A percentile compares a stretch with the other conserved stretches of the same genome.
These are phyloP conservation scores for Watsonalla binaria DNA, from an alignment of 2,888 invertebrate genomes.

Conservation along the genomic window DNA sequence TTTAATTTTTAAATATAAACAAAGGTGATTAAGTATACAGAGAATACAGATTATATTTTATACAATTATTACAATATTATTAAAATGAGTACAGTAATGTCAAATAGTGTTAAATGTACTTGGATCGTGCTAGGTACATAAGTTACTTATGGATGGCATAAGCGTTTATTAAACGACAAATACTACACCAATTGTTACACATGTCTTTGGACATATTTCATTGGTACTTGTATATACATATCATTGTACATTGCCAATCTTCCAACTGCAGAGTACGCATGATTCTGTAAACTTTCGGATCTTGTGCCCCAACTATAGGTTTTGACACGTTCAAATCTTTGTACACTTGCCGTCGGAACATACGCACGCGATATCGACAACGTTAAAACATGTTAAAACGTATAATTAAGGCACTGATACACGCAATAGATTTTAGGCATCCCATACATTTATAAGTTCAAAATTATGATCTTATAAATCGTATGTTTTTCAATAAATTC, in stretches of 20 bases:
- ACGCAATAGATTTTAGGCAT: conserved; percentile 8
- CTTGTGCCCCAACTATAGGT: no score
- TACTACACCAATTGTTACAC: conserved; percentile 9
- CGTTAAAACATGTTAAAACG: no score
- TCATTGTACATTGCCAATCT: conserved; percentile 62
- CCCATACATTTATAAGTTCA: no score
- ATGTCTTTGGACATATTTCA: conserved; percentile 18
- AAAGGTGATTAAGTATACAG: conserved; percentile 79
- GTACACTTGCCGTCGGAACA: no score
- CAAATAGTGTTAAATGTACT: conserved; percentile 72
- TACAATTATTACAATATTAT: conserved; percentile 79
- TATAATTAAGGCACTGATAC: no score
- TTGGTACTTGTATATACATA: conserved; percentile 70
- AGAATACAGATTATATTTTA: conserved; percentile 79
- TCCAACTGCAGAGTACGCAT: conserved; percentile 25
- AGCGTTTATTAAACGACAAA: not conserved
- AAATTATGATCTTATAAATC: no score
- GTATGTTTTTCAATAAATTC: conserved; percentile 3
- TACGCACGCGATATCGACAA: no score
- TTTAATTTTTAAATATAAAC: conserved; percentile 79
- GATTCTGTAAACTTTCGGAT: no score
- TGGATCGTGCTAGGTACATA: conserved; percentile 55
- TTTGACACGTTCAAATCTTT: no score
- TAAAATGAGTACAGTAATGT: conserved; percentile 59
- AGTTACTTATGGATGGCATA: conserved; percentile 18